phyloP scores from a whole-genome alignment of 2,888 invertebrate genomes.

The Sphaerophoria taeniata region DNA sequence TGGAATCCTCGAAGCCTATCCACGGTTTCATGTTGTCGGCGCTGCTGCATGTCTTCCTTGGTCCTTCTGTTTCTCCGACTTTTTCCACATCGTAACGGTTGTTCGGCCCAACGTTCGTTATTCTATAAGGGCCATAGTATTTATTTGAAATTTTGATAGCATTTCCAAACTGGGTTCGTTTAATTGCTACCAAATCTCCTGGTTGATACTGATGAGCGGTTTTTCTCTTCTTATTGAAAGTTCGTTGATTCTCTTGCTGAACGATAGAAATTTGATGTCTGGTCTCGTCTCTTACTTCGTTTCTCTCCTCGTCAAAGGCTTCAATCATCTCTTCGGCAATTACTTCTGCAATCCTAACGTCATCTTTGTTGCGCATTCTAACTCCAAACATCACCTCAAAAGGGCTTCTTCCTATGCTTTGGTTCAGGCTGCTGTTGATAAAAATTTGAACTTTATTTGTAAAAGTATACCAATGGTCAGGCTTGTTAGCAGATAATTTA shows the following conservation, averaged over 20 bases:
- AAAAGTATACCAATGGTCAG: not conserved
- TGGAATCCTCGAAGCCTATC: not conserved
- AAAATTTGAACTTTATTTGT: constrained; percentile 1
- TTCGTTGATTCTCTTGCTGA: not conserved
- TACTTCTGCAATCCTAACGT: constrained; percentile 6
- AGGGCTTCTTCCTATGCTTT: not conserved
- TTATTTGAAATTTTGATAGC: not conserved
- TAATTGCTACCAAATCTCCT: not conserved
- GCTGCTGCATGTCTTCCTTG: not conserved
- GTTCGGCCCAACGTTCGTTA: not conserved
- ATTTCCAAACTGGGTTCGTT: not conserved
- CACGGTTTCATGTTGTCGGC: constrained; percentile 24
- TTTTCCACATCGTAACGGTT: constrained; percentile 17
- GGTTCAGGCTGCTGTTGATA: not conserved
- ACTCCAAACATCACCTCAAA: constrained; percentile 10
- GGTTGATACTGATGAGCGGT: not conserved
- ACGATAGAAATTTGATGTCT: not conserved
- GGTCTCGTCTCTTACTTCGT: not conserved
- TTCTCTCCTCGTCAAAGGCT: not conserved
- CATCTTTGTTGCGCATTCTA: constrained; percentile 5
- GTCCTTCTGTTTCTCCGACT: constrained; percentile 14
- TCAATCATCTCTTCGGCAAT: constrained; percentile 15
- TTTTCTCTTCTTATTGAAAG: constrained; percentile 14
- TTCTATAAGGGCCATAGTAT: not conserved
- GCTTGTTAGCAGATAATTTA: not conserved